Base-by-base conservation (phyloP, 1,140 invertebrate genomes). In the Drosophila nigromelanica region DNA sequence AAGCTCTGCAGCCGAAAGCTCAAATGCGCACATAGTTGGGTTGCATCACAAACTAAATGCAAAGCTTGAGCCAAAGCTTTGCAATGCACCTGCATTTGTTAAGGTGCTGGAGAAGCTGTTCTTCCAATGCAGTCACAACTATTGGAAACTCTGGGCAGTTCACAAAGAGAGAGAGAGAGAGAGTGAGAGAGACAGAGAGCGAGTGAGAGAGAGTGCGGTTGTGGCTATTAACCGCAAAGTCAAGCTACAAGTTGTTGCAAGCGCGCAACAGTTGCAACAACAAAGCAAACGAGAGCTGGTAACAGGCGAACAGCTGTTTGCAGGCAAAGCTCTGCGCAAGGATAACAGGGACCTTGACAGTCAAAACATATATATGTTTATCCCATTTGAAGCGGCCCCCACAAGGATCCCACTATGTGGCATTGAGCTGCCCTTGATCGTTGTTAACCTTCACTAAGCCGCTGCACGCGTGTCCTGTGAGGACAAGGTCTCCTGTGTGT, bases 381-480 rank as follows among this genome's bases (percentile, higher is more conserved):
- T 27, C 27, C 7, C 6, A 12, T 48, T 7, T 5, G 15, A 24
- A 24, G 21, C 21, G 21, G 2, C 7, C 56, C 30, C 42, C 37
- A 40, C 81, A 85, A 80, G 81, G 81, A 85, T 85, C 76, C 47
- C 5, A 35, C 35, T 51, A 10, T 55, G 40, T 76, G 81, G 74
- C 81, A 86, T 86, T 86, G 74, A 78, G 52, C 78, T 74, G 81
- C 81, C 81, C 81, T 86, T 86, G 81, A 86, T 86, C 81, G 81
- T 40, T 11, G 54, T 51, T 82, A 79, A 73, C 85, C 76, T 78
- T 82, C 73, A 37, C 10, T 15, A 30, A 62, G 37, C 60, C 52
- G 51, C 42, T 61, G 66, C 56, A 61, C 66, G 33, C 56, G 48
- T 27, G 48, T 37, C 55, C 66, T 55, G 51, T 39, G 12, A 11